Percentiles rank a stretch among this genome's conserved stretches.
phyloP scores from a whole-genome alignment of 2,797 vertebrate species.

The Agapornis canus region DNA sequence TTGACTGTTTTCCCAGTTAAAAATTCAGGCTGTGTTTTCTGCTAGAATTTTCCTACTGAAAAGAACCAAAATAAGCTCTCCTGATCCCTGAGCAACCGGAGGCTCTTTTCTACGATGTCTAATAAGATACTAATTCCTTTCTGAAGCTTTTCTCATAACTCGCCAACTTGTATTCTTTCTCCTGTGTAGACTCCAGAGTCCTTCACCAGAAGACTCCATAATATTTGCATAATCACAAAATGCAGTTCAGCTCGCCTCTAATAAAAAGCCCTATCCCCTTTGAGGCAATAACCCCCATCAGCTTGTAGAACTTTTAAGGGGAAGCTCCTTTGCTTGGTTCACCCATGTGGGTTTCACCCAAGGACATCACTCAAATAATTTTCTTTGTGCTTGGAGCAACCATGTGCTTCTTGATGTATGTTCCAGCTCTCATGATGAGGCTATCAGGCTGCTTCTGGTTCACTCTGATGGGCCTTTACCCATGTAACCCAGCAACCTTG shows the following conservation, averaged over 20 bases:
- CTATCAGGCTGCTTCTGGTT: background rate
- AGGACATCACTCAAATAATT: fast-evolving
- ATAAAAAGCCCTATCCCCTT: background rate
- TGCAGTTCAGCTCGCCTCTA: fast-evolving
- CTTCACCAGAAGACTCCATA: background rate
- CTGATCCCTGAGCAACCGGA: background rate
- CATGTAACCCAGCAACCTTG: fast-evolving
- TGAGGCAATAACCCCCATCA: background rate
- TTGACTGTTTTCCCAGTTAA: background rate
- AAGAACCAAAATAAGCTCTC: background rate
- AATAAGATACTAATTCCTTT: background rate
- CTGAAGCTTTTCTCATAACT: background rate
- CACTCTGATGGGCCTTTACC: background rate
- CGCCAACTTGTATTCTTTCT: background rate
- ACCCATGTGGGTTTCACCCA: background rate
- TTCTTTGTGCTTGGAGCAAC: background rate
- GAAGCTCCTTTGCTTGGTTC: background rate
- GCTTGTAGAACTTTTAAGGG: background rate
- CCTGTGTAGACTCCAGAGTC: background rate
- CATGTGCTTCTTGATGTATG: fast-evolving
- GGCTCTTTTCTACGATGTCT: background rate
- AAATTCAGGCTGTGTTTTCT: background rate
- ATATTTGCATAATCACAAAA: background rate
- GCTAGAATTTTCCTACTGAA: background rate
- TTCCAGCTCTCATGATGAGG: background rate